These are phyloP conservation scores for Hypomecis atomaria DNA, from an alignment of 2,888 invertebrate species.

Conservation along the genomic window DNA sequence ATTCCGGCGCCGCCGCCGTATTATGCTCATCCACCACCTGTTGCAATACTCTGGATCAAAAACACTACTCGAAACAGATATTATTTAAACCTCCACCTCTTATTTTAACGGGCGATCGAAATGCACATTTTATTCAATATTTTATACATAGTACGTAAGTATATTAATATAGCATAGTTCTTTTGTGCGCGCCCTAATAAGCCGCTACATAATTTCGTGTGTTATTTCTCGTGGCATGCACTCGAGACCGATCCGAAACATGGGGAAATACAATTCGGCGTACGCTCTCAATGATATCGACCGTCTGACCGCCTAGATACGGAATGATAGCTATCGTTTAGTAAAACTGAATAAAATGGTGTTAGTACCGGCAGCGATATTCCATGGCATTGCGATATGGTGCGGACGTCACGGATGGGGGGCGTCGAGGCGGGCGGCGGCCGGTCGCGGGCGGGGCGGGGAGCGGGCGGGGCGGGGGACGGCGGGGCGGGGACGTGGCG, in stretches of 20 bases:
- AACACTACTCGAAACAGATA: conserved; percentile 18
- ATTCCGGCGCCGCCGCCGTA: conserved; percentile 88
- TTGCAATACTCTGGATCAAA: conserved; percentile 23
- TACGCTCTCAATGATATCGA: conserved; percentile 31
- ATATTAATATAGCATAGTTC: conserved; percentile 40
- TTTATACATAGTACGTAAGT: conserved; percentile 32
- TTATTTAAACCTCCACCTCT: conserved; percentile 27
- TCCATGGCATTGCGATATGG: conserved; percentile 83
- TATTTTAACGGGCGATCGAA: conserved; percentile 39
- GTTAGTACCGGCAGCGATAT: conserved; percentile 86
- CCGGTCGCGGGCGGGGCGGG: conserved; percentile 66
- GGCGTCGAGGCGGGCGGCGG: conserved; percentile 73
- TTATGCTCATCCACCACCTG: conserved; percentile 94
- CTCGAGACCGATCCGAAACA: conserved; percentile 50
- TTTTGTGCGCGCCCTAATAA: conserved; percentile 54
- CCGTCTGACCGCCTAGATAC: conserved; percentile 51
- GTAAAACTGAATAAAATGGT: conserved; percentile 82
- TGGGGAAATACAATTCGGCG: conserved; percentile 34
- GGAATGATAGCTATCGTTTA: conserved; percentile 68
- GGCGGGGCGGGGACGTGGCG: conserved; percentile 45
- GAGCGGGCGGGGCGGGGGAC: conserved; percentile 48
- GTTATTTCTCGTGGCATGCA: conserved; percentile 59
- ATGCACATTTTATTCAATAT: conserved; percentile 35
- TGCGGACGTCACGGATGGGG: conserved; percentile 77
- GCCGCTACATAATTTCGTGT: conserved; percentile 55